These are phyloP conservation scores for Hydrozoanthus gracilis DNA, from an alignment of 92 coral and sea anemone species.

Conservation along the genomic window DNA sequence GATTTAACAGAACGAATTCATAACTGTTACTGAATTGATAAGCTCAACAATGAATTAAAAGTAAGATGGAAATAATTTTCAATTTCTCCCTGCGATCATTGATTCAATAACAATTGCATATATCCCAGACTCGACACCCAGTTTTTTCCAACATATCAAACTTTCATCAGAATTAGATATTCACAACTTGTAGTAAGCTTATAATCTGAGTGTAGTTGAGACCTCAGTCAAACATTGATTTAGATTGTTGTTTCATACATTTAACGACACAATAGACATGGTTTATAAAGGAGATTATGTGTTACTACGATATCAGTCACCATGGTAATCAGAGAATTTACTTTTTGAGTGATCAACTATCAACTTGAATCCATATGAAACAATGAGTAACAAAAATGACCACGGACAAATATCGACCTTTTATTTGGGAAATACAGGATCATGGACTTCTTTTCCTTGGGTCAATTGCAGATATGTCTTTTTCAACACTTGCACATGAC, in stretches of 20 bases:
- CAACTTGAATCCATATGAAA: not conserved
- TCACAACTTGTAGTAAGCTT: not conserved
- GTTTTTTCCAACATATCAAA: not conserved
- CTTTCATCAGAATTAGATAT: not conserved
- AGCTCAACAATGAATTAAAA: not conserved
- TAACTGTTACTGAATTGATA: not conserved
- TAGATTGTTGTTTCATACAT: not conserved
- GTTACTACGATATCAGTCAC: not conserved
- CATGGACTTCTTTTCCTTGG: not conserved
- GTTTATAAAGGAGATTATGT: not conserved
- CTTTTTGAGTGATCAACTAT: not conserved
- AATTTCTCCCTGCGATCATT: not conserved
- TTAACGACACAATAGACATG: not conserved
- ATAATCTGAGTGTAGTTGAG: not conserved
- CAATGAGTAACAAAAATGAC: no score
- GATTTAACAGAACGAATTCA: not conserved
- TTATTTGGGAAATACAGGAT: not conserved
- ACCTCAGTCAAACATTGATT: not conserved
- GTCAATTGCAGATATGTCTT: not conserved
- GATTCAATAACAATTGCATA: not conserved
- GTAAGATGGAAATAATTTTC: not conserved
- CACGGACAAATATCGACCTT: no score
- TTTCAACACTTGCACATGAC: not conserved
- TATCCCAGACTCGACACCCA: not conserved
- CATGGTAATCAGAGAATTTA: no score